Evolutionary conservation across 2,113 vertebrate genomes (phyloP).

Genomic region (Leucopsar rothschildi): DNA sequence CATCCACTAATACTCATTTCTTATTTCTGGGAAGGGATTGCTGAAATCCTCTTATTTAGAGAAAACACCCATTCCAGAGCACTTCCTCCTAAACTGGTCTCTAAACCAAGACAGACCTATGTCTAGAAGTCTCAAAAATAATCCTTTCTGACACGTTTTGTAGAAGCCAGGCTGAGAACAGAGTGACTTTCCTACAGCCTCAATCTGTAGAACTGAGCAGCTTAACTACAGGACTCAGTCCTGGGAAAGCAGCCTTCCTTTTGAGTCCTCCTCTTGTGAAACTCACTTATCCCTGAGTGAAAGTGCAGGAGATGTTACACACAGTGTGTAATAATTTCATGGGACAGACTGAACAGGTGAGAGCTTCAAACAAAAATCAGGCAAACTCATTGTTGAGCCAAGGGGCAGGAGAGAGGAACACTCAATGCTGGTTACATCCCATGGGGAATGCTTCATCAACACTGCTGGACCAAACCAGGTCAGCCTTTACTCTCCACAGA

Average conservation of each 20-base stretch:
- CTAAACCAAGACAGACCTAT: background rate
- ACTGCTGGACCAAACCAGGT: constrained; percentile 28
- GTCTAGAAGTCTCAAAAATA: background rate
- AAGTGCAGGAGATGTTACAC: background rate
- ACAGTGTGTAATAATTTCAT: background rate
- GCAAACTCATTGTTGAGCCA: background rate
- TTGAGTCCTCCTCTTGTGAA: background rate
- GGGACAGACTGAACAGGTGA: background rate
- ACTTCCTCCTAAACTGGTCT: background rate
- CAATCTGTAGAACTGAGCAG: background rate
- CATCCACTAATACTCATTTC: background rate
- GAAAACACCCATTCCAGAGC: background rate
- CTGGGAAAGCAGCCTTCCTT: background rate
- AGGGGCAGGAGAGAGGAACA: background rate
- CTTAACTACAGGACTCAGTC: background rate
- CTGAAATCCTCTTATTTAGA: background rate
- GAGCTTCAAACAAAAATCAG: background rate
- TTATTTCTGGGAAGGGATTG: background rate
- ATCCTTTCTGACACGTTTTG: background rate
- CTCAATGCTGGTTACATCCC: constrained; percentile 6
- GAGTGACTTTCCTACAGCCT: background rate
- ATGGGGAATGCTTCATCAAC: background rate
- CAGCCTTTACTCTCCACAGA: background rate
- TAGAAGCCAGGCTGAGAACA: background rate
- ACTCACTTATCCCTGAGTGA: background rate